A percentile compares a stretch with the other conserved stretches of the same genome.
Evolutionary conservation across 2,797 vertebrate species (phyloP).

Genomic region (Fringilla coelebs): DNA sequence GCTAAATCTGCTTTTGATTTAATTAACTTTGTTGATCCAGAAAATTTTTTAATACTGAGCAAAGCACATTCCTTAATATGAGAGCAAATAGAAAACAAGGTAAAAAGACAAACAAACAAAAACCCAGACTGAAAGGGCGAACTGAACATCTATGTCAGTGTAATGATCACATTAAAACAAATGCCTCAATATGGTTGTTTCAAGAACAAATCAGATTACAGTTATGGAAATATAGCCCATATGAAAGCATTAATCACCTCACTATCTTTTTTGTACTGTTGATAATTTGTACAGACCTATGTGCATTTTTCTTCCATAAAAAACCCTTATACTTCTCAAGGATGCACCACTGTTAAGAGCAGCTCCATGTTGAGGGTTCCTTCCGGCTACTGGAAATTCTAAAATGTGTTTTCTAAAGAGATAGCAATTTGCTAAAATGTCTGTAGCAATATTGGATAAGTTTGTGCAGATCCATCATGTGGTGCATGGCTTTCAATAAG

Average conservation of each 20-base stretch:
- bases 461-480: not conserved
- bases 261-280: not conserved
- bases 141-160: not conserved
- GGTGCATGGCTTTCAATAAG: not conserved
- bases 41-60: not conserved
- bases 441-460: not conserved
- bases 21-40: not conserved
- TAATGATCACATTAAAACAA: not conserved
- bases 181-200: not conserved
- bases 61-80: not conserved
- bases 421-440: not conserved
- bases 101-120: not conserved
- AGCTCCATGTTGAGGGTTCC: not conserved
- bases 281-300: not conserved
- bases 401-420: not conserved
- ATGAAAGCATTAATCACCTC: not conserved
- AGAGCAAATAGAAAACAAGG: not conserved
- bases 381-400: not conserved
- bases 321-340: not conserved
- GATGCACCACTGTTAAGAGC: not conserved
- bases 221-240: not conserved
- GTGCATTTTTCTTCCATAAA: not conserved
- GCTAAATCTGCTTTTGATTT: not conserved
- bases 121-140: not conserved
- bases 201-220: not conserved